Percentiles rank a stretch among this genome's conserved stretches.
Evolutionary conservation across 2,113 vertebrate genomes (phyloP).

Genomic region (Upupa epops): DNA sequence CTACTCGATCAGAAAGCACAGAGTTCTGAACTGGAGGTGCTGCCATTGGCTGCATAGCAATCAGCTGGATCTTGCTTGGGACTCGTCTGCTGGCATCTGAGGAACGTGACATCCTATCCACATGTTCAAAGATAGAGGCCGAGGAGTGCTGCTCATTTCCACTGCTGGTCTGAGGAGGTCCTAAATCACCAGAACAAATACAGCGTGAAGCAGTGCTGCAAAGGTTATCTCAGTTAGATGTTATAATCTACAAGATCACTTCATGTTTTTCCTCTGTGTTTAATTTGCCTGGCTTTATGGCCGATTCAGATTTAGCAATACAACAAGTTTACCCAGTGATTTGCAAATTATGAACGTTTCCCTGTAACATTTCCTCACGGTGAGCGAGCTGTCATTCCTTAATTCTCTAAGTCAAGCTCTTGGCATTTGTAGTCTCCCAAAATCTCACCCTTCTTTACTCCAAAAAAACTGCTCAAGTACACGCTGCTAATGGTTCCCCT

Average conservation of each 20-base stretch:
- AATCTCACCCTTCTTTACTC: neutral
- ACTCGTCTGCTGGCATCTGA: conserved; percentile 84
- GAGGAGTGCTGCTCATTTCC: conserved; percentile 86
- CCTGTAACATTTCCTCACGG: conserved; percentile 3
- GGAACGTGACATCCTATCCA: conserved; percentile 89
- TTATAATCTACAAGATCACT: neutral
- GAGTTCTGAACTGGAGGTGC: conserved; percentile 81
- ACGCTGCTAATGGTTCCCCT: neutral
- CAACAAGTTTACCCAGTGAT: neutral
- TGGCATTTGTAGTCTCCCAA: neutral
- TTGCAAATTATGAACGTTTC: conserved; percentile 17
- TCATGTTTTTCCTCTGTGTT: neutral
- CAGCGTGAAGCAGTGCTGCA: neutral
- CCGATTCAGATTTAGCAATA: neutral
- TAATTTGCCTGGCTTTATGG: conserved; percentile 16
- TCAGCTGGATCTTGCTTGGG: conserved; percentile 93
- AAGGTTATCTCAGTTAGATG: neutral
- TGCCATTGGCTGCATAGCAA: conserved; percentile 96
- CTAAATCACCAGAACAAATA: conserved; percentile 67
- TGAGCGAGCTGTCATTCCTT: conserved; percentile 31
- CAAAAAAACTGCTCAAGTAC: conserved; percentile 11
- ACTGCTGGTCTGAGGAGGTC: conserved; percentile 78
- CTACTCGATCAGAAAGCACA: conserved; percentile 73
- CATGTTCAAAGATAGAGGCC: conserved; percentile 93
- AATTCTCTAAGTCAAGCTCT: conserved; percentile 22